Conservation (phyloP, 2,888 invertebrate genomes). For the Melinaea marsaeus region DNA sequence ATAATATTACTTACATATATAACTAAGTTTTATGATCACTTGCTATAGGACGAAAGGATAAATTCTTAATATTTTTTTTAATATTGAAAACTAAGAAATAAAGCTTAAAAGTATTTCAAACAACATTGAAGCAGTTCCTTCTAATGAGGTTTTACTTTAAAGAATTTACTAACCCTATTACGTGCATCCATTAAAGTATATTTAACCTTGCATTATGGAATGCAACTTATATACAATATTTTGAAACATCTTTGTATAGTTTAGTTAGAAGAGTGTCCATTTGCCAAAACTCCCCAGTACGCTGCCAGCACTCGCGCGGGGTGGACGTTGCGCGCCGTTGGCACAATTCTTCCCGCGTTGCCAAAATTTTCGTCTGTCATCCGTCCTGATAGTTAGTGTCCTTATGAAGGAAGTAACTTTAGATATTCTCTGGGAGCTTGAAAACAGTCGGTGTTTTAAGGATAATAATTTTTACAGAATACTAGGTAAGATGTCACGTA, state of each 20-base stretch:
- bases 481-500: conserved; percentile 43
- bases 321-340: conserved; percentile 44
- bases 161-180: too few species aligned
- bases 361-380: conserved; percentile 40
- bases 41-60: too few species aligned
- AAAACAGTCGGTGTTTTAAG: conserved; percentile 50
- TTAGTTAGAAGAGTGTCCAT: conserved; percentile 45
- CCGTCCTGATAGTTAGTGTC: conserved; percentile 46
- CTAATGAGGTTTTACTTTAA: too few species aligned
- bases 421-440: conserved; percentile 49
- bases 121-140: too few species aligned
- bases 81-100: too few species aligned
- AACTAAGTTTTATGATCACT: too few species aligned
- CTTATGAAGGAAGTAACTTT: conserved; percentile 67
- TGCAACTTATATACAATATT: too few species aligned
- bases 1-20: too few species aligned
- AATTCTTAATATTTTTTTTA: too few species aligned
- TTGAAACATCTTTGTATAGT: conserved; percentile 16
- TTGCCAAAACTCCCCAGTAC: conserved; percentile 67
- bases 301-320: conserved; percentile 54
- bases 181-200: too few species aligned
- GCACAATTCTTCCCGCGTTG: conserved; percentile 45
- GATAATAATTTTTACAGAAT: conserved; percentile 70
- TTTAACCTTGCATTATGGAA: too few species aligned
- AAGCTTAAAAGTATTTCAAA: too few species aligned